Evolutionary conservation across 2,888 invertebrate species (phyloP), one percentile per base, ranked within the genome.

Genomic region (Leucophora obtusa): DNA sequence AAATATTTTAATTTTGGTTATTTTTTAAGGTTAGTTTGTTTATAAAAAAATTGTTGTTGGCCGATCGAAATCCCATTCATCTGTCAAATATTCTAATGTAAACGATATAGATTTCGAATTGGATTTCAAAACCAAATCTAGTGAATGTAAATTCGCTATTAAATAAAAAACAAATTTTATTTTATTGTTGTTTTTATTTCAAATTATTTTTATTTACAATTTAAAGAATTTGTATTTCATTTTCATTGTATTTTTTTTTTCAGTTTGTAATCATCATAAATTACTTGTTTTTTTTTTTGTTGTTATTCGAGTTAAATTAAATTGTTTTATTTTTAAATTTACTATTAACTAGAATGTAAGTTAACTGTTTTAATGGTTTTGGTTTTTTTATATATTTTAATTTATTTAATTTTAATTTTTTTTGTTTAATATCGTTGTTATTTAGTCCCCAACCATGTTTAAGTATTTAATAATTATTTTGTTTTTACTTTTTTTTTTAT

Each of bases 261-360:
- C 73, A 69, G 38, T 74, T 65, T 50, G 53, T 69, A 62, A 71
- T 72, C 54, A 73, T 73, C 63, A 70, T 74, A 60, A 74, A 70
- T 76, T 71, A 71, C 28, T 47, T 17, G 50, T 54, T n/a, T 54
- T 47, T 62, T 68, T 62, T n/a, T 71, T 68, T 17, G 21, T 76
- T 56, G 60, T 81, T 71, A 73, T 83, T 84, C 83, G 82, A 83
- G 83, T 79, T 81, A 82, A 83, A 83, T 84, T 83, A 69, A 56
- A 69, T 73, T 73, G 73, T 65, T 28, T 76, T 53, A 72, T 62
- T 70, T 80, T 78, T 75, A 60, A 70, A 68, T 87, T 28, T 77
- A 86, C 87, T 86, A 86, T 86, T 86, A 87, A 86, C 86, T 84
- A 87, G 77, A 84, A 85, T 85, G 84, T 86, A 82, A 71, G 74